These are phyloP conservation scores for Andrena marginata DNA, from an alignment of 2,888 invertebrate genomes.

Conservation along the genomic window DNA sequence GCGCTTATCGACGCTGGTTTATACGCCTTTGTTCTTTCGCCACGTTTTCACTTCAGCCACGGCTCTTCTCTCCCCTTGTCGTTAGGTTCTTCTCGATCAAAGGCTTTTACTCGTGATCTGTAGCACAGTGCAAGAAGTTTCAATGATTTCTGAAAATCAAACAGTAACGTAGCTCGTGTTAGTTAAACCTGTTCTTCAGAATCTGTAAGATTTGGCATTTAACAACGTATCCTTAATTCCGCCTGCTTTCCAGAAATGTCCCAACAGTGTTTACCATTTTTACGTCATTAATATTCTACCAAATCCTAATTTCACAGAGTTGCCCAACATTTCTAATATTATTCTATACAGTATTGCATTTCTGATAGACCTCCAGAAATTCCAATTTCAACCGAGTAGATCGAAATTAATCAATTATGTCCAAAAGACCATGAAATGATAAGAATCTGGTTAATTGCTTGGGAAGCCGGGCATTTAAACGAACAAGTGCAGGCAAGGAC, in stretches of 20 bases:
- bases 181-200: not conserved
- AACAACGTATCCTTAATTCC: not conserved
- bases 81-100: slow-evolving; percentile 55
- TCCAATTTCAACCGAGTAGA: not conserved
- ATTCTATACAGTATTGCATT: not conserved
- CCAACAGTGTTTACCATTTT: not conserved
- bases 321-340: not conserved
- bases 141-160: not conserved
- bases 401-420: not conserved
- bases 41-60: slow-evolving; percentile 40
- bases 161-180: not conserved
- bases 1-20: slow-evolving; percentile 45
- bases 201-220: not conserved
- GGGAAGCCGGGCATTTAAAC: slow-evolving; percentile 31
- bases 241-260: not conserved
- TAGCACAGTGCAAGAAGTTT: not conserved
- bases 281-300: not conserved
- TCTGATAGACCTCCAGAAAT: not conserved
- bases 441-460: slow-evolving; percentile 40
- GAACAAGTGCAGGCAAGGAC: slow-evolving; percentile 62
- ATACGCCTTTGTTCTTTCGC: slow-evolving; percentile 48
- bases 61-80: slow-evolving; percentile 40
- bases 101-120: not conserved
- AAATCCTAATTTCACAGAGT: not conserved
- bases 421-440: not conserved